A percentile compares a stretch with the other conserved stretches of the same genome.
phyloP scores from a whole-genome alignment of 2,113 vertebrate species.

The Mobula birostris region DNA sequence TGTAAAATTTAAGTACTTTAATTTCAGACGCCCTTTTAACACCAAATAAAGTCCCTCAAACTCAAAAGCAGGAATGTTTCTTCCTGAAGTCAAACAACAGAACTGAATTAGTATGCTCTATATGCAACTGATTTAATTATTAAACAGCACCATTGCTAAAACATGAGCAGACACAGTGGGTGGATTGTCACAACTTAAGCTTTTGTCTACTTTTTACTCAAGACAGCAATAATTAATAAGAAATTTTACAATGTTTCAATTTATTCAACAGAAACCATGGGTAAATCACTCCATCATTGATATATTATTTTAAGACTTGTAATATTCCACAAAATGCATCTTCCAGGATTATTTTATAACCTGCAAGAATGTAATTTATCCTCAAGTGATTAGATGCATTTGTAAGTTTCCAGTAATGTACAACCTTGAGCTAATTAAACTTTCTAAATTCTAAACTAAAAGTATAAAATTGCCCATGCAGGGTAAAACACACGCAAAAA shows the following conservation, averaged over 20 bases:
- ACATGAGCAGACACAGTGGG: not conserved
- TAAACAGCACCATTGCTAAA: conserved; percentile 8
- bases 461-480: not conserved
- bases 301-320: not conserved
- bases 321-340: not conserved
- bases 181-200: conserved; percentile 3
- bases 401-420: conserved; percentile 2
- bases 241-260: not conserved
- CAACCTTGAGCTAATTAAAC: not conserved
- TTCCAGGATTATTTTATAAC: not conserved
- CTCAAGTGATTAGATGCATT: conserved; percentile 1
- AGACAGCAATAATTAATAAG: not conserved
- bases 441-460: not conserved
- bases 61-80: conserved; percentile 25
- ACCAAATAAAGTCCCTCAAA: not conserved
- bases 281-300: not conserved
- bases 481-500: not conserved
- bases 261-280: not conserved
- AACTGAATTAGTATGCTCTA: not conserved
- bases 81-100: not conserved
- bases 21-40: not conserved
- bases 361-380: not conserved
- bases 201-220: not conserved
- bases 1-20: not conserved
- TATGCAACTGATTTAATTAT: conserved; percentile 11